Evolutionary conservation across 2,888 invertebrate genomes (phyloP).

Genomic region (Sphecodes monilicornis): DNA sequence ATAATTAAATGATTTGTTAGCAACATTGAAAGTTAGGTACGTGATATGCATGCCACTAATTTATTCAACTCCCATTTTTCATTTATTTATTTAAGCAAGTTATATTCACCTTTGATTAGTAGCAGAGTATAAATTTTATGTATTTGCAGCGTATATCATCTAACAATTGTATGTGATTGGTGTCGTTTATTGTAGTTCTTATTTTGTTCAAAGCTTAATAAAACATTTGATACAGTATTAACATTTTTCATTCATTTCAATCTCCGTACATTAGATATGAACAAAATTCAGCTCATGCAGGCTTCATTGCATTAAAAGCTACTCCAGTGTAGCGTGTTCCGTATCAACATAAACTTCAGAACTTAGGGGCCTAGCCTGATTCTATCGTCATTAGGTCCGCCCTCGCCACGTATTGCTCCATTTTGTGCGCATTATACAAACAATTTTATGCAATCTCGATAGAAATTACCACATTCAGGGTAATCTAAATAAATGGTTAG

Average conservation of each 20-base stretch:
- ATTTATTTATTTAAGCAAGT: too few relatives aligned
- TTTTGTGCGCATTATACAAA: neutral
- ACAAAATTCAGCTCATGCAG: neutral
- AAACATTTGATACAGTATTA: neutral
- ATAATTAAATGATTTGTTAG: too few relatives aligned
- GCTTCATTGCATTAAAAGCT: neutral
- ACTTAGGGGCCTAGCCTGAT: neutral
- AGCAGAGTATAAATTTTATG: too few relatives aligned
- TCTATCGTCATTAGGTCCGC: conserved; percentile 1
- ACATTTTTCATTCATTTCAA: neutral
- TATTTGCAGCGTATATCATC: too few relatives aligned
- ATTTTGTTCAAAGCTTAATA: too few relatives aligned
- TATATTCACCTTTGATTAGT: too few relatives aligned
- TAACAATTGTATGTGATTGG: too few relatives aligned
- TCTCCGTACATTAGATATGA: neutral
- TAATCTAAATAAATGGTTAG: neutral
- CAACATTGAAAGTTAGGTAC: too few relatives aligned
- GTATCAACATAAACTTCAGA: neutral
- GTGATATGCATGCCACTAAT: too few relatives aligned
- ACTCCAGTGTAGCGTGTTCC: neutral
- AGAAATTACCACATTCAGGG: neutral
- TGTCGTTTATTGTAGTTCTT: too few relatives aligned
- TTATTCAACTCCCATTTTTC: too few relatives aligned
- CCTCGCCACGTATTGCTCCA: neutral
- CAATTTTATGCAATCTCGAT: conserved; percentile 8